Evolutionary conservation across 2,888 invertebrate species (phyloP).

Genomic region (Eueremaeus valkanovi): DNA sequence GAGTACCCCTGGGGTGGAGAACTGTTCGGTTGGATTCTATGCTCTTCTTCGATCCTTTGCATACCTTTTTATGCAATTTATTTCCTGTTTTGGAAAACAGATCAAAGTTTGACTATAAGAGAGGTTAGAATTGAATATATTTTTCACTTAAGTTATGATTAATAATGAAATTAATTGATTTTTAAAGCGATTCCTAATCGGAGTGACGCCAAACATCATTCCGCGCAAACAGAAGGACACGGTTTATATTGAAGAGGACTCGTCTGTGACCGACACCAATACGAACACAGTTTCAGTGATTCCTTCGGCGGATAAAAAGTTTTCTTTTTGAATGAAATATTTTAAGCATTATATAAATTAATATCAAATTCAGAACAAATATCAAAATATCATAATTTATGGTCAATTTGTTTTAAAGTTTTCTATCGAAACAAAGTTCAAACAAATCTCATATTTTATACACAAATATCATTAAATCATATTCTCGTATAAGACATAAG

Average conservation of each 20-base stretch:
- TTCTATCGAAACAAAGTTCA: too few species aligned
- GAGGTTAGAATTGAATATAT: slow-evolving; percentile 3
- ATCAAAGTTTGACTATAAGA: slow-evolving; percentile 15
- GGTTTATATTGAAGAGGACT: slow-evolving; percentile 21
- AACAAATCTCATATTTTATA: too few species aligned
- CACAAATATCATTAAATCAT: too few species aligned
- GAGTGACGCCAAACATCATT: slow-evolving; percentile 19
- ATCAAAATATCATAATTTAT: too few species aligned
- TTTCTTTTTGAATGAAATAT: neutral
- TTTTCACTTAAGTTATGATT: neutral
- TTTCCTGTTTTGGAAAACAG: slow-evolving; percentile 58
- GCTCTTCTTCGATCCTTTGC: slow-evolving; percentile 76
- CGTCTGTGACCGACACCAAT: slow-evolving; percentile 6
- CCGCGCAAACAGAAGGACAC: slow-evolving; percentile 24
- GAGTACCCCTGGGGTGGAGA: slow-evolving; percentile 76
- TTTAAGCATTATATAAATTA: neutral
- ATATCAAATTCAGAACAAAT: neutral
- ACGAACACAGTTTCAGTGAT: neutral
- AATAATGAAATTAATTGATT: neutral
- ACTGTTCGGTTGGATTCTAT: slow-evolving; percentile 73
- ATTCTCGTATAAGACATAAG: too few species aligned
- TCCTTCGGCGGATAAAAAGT: neutral
- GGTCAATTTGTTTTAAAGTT: too few species aligned
- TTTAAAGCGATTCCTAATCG: slow-evolving; percentile 8
- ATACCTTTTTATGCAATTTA: slow-evolving; percentile 80